Conservation (phyloP, 2,888 invertebrate genomes). For the Sinhomidia bicolor region DNA sequence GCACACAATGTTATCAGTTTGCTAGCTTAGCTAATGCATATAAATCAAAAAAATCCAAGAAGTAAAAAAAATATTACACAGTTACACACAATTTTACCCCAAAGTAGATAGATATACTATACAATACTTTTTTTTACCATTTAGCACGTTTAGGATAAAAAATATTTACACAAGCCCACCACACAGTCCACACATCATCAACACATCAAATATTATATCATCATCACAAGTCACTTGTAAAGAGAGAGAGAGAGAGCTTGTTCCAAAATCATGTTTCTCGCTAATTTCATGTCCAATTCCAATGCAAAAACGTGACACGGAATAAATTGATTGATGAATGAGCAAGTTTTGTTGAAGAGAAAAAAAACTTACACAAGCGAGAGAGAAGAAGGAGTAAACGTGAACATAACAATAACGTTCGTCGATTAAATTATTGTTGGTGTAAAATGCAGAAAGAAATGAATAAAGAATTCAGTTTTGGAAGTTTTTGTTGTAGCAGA, state of each 20-base stretch:
- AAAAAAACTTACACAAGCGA: neutral
- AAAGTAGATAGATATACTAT: neutral
- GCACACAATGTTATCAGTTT: too few relatives aligned
- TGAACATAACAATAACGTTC: neutral
- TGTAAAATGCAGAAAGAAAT: neutral
- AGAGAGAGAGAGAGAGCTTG: too few relatives aligned
- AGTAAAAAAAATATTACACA: neutral
- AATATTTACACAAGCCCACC: too few relatives aligned
- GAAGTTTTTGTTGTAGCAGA: slow-evolving; percentile 22
- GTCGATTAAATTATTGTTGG: slow-evolving; percentile 12
- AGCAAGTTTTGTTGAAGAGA: slow-evolving; percentile 19
- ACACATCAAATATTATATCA: neutral
- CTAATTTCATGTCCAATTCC: slow-evolving; percentile 50
- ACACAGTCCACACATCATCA: too few relatives aligned
- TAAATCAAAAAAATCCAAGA: neutral
- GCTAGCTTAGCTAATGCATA: too few relatives aligned
- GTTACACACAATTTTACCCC: neutral
- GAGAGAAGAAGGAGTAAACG: slow-evolving; percentile 2
- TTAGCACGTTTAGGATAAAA: too few relatives aligned
- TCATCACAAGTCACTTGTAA: neutral
- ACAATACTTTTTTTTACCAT: too few relatives aligned
- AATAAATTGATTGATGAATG: slow-evolving; percentile 59
- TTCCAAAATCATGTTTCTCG: slow-evolving; percentile 42
- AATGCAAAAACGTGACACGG: slow-evolving; percentile 61
- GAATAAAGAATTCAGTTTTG: slow-evolving; percentile 21